phyloP scores from a whole-genome alignment of 2,888 invertebrate species.

The Isotomurus palustris region DNA sequence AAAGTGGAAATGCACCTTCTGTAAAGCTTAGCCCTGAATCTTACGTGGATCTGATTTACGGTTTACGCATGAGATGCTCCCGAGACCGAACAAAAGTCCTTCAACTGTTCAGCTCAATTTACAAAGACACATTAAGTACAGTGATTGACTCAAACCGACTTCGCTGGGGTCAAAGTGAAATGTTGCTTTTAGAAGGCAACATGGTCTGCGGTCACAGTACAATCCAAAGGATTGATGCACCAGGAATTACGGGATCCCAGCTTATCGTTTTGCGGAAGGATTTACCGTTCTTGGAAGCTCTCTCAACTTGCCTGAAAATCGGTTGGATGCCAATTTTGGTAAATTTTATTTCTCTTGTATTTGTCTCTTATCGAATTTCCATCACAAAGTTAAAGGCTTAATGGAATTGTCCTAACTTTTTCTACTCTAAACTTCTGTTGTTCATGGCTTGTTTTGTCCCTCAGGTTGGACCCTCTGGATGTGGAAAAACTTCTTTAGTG shows the following conservation, averaged over 20 bases:
- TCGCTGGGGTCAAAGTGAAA: constrained; percentile 35
- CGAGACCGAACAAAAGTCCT: constrained; percentile 69
- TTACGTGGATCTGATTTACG: constrained; percentile 74
- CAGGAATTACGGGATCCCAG: constrained; percentile 44
- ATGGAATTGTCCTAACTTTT: background rate
- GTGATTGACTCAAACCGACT: constrained; percentile 5
- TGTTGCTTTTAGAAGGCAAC: constrained; percentile 19
- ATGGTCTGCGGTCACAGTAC: constrained; percentile 34
- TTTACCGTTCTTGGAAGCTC: constrained; percentile 64
- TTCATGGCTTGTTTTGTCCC: constrained; percentile 29
- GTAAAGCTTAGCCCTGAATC: constrained; percentile 53
- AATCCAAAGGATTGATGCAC: constrained; percentile 14
- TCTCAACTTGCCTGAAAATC: constrained; percentile 81
- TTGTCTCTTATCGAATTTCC: background rate
- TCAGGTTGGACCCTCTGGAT: constrained; percentile 67
- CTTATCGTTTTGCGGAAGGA: constrained; percentile 58
- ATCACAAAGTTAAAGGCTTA: background rate
- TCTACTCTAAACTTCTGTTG: constrained; percentile 14
- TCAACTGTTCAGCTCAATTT: constrained; percentile 26
- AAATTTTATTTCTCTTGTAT: constrained; percentile 48
- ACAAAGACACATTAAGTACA: background rate
- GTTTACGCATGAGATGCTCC: constrained; percentile 75
- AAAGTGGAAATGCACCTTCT: background rate
- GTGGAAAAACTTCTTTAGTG: constrained; percentile 75
- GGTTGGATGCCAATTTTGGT: constrained; percentile 89